Percentiles rank a stretch among this genome's conserved stretches.
phyloP scores from a whole-genome alignment of 2,797 vertebrate genomes.

The Lemur catta region DNA sequence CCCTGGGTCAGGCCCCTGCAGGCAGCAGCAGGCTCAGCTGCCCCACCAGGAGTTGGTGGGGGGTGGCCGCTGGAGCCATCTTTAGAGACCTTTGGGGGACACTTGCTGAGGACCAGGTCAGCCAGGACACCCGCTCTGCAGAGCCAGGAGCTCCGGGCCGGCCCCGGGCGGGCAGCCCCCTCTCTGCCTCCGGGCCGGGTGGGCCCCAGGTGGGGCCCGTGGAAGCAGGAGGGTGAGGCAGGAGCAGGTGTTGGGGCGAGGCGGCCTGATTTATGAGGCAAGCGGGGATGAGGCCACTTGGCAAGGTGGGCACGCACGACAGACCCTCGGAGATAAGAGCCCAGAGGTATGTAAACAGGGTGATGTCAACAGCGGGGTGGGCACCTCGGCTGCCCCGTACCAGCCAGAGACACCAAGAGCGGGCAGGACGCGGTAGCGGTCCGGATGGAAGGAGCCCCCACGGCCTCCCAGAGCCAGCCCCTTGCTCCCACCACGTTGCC shows the following conservation, averaged over 20 bases:
- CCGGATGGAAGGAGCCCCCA: not conserved
- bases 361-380: not conserved
- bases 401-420: not conserved
- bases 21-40: not conserved
- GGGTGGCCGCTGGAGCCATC: not conserved
- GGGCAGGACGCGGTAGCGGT: not conserved
- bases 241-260: not conserved
- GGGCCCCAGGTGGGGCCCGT: not conserved
- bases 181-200: not conserved
- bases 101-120: not conserved
- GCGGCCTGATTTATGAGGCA: constrained; percentile 57
- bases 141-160: not conserved
- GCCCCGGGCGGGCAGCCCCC: not conserved
- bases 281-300: constrained; percentile 15
- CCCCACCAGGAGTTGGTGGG: not conserved
- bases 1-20: rapidly evolving
- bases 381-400: not conserved
- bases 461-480: not conserved
- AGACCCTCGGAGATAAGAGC: constrained; percentile 65
- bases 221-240: not conserved
- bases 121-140: not conserved
- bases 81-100: not conserved
- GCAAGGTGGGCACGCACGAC: constrained; percentile 8
- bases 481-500: rapidly evolving
- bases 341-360: constrained; percentile 47